phyloP scores from a whole-genome alignment of 1,140 invertebrate species.

The Triops cancriformis region DNA sequence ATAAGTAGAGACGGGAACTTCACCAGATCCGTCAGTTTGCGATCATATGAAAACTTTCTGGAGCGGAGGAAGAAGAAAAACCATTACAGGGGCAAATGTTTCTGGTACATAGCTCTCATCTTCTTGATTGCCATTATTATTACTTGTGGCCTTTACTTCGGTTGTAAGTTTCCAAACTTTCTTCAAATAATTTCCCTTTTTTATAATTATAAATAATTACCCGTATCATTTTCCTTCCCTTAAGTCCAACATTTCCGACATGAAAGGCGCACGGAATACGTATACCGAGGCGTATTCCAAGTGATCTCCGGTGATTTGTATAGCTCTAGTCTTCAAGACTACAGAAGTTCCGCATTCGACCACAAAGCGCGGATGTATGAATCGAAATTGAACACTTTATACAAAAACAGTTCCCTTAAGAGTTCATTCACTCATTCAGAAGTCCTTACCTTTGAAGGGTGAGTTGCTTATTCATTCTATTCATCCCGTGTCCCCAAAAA shows the following conservation, averaged over 20 bases:
- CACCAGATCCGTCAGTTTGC: neutral
- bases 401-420: slow-evolving; percentile 57
- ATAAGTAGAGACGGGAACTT: neutral
- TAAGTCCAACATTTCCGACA: slow-evolving; percentile 9
- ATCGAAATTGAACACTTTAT: slow-evolving; percentile 62
- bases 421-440: slow-evolving; percentile 58
- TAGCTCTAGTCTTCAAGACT: slow-evolving; percentile 52
- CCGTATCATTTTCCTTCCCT: neutral
- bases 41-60: neutral
- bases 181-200: neutral
- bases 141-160: neutral
- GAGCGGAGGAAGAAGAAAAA: neutral
- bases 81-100: neutral
- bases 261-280: slow-evolving; percentile 53
- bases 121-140: neutral
- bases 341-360: slow-evolving; percentile 47
- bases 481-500: neutral
- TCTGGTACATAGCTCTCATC: neutral
- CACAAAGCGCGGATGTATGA: slow-evolving; percentile 59
- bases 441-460: slow-evolving; percentile 71
- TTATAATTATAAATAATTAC: too few species aligned
- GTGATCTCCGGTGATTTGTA: slow-evolving; percentile 53
- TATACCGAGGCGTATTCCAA: slow-evolving; percentile 67
- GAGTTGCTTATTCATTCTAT: slow-evolving; percentile 33
- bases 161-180: neutral